Evolutionary conservation across 2,113 vertebrate species (phyloP).

Genomic region (Indri indri): DNA sequence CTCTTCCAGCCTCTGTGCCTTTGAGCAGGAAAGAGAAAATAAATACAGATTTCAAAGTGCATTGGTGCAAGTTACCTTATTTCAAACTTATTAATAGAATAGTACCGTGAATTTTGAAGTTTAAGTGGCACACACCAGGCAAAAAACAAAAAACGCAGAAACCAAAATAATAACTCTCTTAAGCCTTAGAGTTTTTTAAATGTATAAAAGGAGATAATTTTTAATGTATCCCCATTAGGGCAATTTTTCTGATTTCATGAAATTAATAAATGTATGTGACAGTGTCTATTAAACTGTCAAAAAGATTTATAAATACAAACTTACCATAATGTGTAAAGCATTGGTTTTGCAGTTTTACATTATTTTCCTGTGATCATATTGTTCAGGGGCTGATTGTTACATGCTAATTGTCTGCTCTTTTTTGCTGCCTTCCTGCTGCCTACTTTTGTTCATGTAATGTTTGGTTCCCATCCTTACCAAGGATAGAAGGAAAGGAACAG

Average conservation of each 20-base stretch:
- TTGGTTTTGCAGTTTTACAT: background rate
- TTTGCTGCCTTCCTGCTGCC: background rate
- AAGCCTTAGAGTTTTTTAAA: background rate
- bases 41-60: background rate
- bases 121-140: background rate
- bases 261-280: slow-evolving; percentile 4
- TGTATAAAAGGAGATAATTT: slow-evolving; percentile 41
- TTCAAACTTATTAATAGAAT: background rate
- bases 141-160: background rate
- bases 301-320: slow-evolving; percentile 4
- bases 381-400: background rate
- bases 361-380: background rate
- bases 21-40: background rate
- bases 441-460: background rate
- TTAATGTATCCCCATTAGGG: background rate
- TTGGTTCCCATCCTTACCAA: background rate
- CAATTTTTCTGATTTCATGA: background rate
- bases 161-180: background rate
- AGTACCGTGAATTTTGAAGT: background rate
- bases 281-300: background rate
- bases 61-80: background rate
- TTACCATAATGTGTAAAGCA: background rate
- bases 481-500: background rate
- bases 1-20: slow-evolving; percentile 1
- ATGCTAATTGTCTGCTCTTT: background rate